These are phyloP conservation scores for Chloroceryle aenea DNA, from an alignment of 2,113 vertebrate genomes.

Conservation along the genomic window DNA sequence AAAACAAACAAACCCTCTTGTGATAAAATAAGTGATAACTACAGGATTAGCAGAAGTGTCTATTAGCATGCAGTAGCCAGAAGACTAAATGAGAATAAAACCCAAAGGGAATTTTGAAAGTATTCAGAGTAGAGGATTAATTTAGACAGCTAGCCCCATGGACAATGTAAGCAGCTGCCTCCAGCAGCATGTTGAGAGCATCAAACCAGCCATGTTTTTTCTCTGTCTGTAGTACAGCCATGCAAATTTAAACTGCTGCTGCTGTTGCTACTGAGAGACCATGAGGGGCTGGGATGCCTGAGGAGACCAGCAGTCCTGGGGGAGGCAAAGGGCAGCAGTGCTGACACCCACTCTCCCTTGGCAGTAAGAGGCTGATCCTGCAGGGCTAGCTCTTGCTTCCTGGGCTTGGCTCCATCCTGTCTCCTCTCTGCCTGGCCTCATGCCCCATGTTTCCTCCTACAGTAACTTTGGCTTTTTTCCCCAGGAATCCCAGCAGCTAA, in stretches of 20 bases:
- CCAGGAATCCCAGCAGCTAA: neutral
- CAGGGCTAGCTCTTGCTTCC: neutral
- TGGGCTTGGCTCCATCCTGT: neutral
- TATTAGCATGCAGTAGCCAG: neutral
- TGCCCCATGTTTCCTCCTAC: rapidly evolving
- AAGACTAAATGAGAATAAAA: neutral
- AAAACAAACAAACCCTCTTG: neutral
- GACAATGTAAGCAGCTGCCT: neutral
- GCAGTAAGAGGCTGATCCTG: neutral
- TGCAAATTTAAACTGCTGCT: neutral
- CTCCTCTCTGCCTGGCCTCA: neutral
- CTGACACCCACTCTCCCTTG: neutral
- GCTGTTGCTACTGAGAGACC: neutral
- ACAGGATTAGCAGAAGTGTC: neutral
- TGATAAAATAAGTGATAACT: neutral
- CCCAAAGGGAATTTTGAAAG: neutral
- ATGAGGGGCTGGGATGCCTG: rapidly evolving
- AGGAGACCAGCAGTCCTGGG: neutral
- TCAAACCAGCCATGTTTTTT: neutral
- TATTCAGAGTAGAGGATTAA: neutral
- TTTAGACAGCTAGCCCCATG: neutral
- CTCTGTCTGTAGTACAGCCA: neutral
- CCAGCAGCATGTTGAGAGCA: neutral
- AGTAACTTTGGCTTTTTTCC: neutral
- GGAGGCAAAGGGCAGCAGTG: neutral